Evolutionary conservation across 2,113 vertebrate genomes (phyloP), one percentile per base, ranked within the genome.

Genomic region (Pteruthius melanotis): DNA sequence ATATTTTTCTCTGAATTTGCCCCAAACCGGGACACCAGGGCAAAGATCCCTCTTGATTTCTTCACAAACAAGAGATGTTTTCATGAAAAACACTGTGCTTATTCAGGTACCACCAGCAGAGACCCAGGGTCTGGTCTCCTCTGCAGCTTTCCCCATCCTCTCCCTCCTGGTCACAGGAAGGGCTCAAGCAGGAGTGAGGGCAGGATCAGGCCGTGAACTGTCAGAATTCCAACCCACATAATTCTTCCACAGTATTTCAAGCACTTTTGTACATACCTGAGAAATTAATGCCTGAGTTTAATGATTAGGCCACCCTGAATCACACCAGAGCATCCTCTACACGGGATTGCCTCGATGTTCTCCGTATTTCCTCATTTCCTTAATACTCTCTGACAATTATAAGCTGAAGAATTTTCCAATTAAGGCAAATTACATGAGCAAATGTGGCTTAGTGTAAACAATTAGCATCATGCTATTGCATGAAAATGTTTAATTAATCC

Each of bases 341-440:
- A 87, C 75, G 66, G 88, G 75, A 93, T 63, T 96, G 90, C 61
- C 33, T 65, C 4, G 1, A 60, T 2, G 0, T 81, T 81, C 70
- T 96, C 94, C 28, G 5, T 54, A 77, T 85, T 91, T 94, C 81
- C 87, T 90, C 83, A 53, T 91, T 95, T 94, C 70, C 96, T 93
- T 90, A 96, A 87, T 96, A 89, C 50, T 92, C 65, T 87, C 82
- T 82, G 85, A 87, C 79, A 94, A 94, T 88, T 87, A 68, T 70
- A 90, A 95, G 78, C 74, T 53, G 88, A 95, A 95, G 91, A 97
- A 93, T 96, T 97, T 96, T 97, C 92, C 90, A 97, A 72, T 96
- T 96, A 95, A 78, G 79, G 87, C 39, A 91, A 97, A 94, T 97
- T 87, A 90, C 89, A 96, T 85, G 93, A 96, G 81, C 85, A 97